phyloP scores from a whole-genome alignment of 2,113 vertebrate species.

The Glareola pratincola region DNA sequence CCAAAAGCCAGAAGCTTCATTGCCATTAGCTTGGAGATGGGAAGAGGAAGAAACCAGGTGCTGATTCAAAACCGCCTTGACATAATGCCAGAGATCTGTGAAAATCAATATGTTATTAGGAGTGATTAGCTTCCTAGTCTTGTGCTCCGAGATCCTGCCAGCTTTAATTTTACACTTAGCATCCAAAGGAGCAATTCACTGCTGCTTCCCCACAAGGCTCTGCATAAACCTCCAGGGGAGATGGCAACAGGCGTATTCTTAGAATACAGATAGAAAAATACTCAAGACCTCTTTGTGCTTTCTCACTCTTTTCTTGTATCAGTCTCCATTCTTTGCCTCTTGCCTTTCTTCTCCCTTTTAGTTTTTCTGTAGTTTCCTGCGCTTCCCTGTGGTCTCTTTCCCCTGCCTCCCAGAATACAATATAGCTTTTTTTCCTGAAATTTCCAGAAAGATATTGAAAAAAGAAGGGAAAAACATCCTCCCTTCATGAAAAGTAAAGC shows the following conservation, averaged over 20 bases:
- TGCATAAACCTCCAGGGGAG: background rate
- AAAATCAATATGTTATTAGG: constrained; percentile 19
- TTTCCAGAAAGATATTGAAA: background rate
- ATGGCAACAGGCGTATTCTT: background rate
- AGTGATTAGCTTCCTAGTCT: constrained; percentile 16
- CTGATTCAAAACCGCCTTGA: background rate
- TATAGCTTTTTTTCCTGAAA: background rate
- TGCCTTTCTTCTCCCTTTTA: background rate
- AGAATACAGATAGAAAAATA: background rate
- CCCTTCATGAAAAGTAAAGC: background rate
- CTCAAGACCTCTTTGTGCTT: background rate
- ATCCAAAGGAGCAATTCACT: constrained; percentile 12
- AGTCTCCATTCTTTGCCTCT: background rate
- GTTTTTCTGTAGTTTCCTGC: background rate
- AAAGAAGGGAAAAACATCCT: background rate
- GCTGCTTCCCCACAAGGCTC: background rate
- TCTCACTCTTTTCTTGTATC: background rate
- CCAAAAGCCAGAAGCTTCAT: background rate
- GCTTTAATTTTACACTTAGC: constrained; percentile 34
- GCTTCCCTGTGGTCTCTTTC: background rate
- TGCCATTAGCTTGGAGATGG: background rate
- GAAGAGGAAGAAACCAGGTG: constrained; percentile 4
- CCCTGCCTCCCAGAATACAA: background rate
- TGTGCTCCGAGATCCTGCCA: constrained; percentile 10
- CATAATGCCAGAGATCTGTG: background rate